These are phyloP conservation scores for Platyscapa corneri DNA, from an alignment of 1,140 invertebrate species.

Conservation along the genomic window DNA sequence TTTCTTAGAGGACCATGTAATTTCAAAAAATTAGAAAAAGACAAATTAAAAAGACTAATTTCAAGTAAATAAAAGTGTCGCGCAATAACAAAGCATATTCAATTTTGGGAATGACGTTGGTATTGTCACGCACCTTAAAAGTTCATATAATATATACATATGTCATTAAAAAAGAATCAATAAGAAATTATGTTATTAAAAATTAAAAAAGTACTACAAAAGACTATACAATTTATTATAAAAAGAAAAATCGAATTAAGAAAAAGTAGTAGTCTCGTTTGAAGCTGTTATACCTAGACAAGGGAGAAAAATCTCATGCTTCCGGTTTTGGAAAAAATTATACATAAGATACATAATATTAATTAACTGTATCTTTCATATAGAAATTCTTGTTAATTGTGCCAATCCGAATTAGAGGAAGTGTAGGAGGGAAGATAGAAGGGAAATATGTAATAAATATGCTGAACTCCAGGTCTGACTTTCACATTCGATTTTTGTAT, in stretches of 20 bases:
- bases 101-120: constrained; percentile 18
- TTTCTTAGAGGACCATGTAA: constrained; percentile 48
- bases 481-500: not conserved
- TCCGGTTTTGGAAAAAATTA: constrained; percentile 41
- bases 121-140: constrained; percentile 22
- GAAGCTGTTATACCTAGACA: constrained; percentile 23
- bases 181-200: not conserved
- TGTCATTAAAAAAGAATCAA: constrained; percentile 23
- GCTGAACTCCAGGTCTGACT: not conserved
- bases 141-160: constrained; percentile 32
- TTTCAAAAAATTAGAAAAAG: constrained; percentile 27
- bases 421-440: not conserved
- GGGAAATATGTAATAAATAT: not conserved
- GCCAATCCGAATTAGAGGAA: constrained; percentile 54
- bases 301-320: constrained; percentile 45
- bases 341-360: constrained; percentile 39
- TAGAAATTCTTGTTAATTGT: constrained; percentile 53
- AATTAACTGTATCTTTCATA: constrained; percentile 35
- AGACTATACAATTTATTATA: constrained; percentile 18
- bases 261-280: constrained; percentile 28
- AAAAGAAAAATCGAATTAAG: constrained; percentile 27
- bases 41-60: constrained; percentile 40
- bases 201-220: not conserved
- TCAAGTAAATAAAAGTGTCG: not conserved
- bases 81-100: constrained; percentile 16